Percentiles rank a stretch among this genome's conserved stretches.
Evolutionary conservation across 2,113 vertebrate species (phyloP).

Genomic region (Percina caprodes): DNA sequence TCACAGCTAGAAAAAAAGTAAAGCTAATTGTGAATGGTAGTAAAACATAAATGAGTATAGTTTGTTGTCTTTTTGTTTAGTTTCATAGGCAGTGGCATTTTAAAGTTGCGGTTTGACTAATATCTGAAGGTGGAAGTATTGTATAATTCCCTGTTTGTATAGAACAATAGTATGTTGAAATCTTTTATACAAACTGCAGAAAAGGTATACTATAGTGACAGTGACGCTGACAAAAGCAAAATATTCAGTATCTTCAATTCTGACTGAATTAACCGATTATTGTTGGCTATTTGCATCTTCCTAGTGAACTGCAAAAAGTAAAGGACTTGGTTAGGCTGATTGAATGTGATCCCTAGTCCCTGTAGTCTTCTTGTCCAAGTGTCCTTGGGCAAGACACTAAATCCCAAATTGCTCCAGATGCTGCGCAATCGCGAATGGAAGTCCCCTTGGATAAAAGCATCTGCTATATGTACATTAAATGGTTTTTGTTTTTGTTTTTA

Average conservation of each 20-base stretch:
- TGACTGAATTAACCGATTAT: not conserved
- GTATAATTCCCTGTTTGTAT: not conserved
- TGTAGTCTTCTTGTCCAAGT: too few relatives aligned
- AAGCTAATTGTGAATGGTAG: not conserved
- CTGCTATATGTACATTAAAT: too few relatives aligned
- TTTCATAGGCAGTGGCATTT: not conserved
- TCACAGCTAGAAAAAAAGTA: not conserved
- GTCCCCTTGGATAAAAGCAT: too few relatives aligned
- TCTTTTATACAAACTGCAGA: not conserved
- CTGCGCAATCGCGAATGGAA: too few relatives aligned
- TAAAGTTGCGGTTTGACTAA: not conserved
- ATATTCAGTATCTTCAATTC: not conserved
- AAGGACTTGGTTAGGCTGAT: not conserved
- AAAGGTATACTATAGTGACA: not conserved
- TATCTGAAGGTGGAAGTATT: not conserved
- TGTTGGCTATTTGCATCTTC: not conserved
- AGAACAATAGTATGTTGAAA: not conserved
- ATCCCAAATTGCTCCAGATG: too few relatives aligned
- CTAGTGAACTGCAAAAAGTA: not conserved
- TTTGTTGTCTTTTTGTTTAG: not conserved
- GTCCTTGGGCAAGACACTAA: too few relatives aligned
- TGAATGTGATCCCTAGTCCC: too few relatives aligned
- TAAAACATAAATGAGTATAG: not conserved
- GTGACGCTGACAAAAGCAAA: not conserved
- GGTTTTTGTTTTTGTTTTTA: too few relatives aligned